Evolutionary conservation across 64 coral and sea anemone genomes (phyloP), one percentile per base, ranked within the genome.

Genomic region (Stichodactyla mertensii): DNA sequence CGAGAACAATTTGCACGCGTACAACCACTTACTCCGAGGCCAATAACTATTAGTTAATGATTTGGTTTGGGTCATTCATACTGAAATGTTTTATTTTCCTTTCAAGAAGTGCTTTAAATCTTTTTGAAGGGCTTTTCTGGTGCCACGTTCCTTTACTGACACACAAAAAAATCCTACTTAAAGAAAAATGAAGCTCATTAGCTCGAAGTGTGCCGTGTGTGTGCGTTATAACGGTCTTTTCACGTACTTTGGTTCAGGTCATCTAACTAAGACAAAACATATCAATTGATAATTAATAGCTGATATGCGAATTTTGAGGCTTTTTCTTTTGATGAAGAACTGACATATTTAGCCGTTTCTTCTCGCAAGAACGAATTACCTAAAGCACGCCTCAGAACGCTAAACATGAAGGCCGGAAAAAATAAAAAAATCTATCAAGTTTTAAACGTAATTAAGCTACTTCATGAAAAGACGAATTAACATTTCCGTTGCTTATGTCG

Each of bases 261-360:
- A 74, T 74, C 26, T 74, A 74, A 31, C 69, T 23, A 74, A 74
- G 26, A 74, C 69, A 74, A 74, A 74, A 74, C 69, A 74, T 36
- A 6, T 66, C 62, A 66, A 20, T 66, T 66, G 62, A 9, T 7
- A 66, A n/a, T 66, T 66, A 66, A 23, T 45, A 45, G 36, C 36
- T 45, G 62, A 22, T 64, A 64, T 22, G 5, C 62, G 22, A 5
- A 45, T 45, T 45, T 45, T 45, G 36, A 45, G 36, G 36, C 36
- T 45, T 45, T 45, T 45, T 45, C 36, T 45, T 45, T 45, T 45
- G 36, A 45, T 45, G 36, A 45, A 45, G 36, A 45, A 45, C 36
- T 45, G 36, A 45, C 36, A 45, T 1, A 45, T 2, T 45, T 45
- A 45, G 4, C 19, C 19, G 62, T 1, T n/a, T 22, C 12, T 66